These are phyloP conservation scores for Therioaphis trifolii DNA, from an alignment of 2,888 invertebrate genomes.

Conservation along the genomic window DNA sequence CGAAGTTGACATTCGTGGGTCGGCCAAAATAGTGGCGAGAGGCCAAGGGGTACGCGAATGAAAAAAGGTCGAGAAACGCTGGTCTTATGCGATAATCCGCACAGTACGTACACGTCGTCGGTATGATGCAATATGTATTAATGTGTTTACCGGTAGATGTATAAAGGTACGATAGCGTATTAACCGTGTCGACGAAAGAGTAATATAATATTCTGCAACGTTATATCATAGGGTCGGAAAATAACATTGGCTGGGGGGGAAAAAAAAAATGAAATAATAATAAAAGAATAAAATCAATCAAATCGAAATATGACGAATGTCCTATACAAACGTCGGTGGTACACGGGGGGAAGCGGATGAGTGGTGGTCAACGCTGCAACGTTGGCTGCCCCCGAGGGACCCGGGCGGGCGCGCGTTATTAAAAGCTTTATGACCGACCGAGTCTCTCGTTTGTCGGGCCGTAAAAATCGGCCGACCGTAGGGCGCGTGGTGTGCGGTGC, in stretches of 20 bases:
- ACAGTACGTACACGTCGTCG: no score
- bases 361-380: not conserved
- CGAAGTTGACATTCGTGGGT: no score
- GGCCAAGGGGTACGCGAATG: no score
- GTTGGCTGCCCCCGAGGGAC: slow-evolving; percentile 26
- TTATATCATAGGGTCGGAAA: not conserved
- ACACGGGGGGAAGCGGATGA: no score
- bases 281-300: slow-evolving; percentile 46
- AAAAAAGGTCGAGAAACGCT: no score
- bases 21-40: no score
- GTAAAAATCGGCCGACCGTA: slow-evolving; percentile 53
- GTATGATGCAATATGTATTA: not conserved
- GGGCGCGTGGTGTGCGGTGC: not conserved
- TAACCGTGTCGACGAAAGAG: not conserved
- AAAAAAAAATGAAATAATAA: not conserved
- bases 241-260: not conserved
- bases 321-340: not conserved
- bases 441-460: slow-evolving; percentile 61
- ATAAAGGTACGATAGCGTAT: not conserved
- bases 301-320: slow-evolving; percentile 49
- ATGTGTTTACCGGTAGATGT: not conserved
- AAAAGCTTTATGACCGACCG: slow-evolving; percentile 60
- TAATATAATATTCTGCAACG: not conserved
- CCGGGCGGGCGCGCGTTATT: slow-evolving; percentile 50
- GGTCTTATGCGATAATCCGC: no score